phyloP scores from a whole-genome alignment of 1,140 invertebrate species.

The Leptinotarsa lineolata region DNA sequence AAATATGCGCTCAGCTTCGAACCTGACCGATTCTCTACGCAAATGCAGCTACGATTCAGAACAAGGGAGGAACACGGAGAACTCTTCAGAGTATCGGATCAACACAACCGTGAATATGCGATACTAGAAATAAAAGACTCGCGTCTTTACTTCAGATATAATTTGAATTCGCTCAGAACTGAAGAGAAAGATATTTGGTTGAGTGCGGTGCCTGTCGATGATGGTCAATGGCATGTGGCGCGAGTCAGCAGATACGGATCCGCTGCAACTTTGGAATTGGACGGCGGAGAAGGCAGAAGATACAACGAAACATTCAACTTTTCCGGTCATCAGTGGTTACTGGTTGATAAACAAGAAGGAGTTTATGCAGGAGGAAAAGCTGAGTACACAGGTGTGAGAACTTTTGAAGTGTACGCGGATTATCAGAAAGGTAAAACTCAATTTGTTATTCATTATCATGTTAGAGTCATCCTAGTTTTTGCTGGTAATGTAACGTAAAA shows the following conservation, averaged over 20 bases:
- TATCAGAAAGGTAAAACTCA: constrained; percentile 81
- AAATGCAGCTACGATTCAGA: constrained; percentile 89
- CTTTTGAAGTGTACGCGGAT: constrained; percentile 93
- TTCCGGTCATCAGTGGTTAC: constrained; percentile 86
- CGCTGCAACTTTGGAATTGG: constrained; percentile 89
- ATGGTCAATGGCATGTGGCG: constrained; percentile 97
- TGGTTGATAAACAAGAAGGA: constrained; percentile 92
- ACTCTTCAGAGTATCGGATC: constrained; percentile 88
- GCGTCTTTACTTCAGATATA: constrained; percentile 87
- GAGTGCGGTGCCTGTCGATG: constrained; percentile 85
- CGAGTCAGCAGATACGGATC: constrained; percentile 88
- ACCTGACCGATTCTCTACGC: constrained; percentile 87
- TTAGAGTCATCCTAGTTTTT: no score
- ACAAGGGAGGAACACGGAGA: constrained; percentile 91
- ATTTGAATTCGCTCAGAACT: constrained; percentile 86
- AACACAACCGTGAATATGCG: constrained; percentile 93
- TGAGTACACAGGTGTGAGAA: constrained; percentile 88
- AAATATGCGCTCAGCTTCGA: constrained; percentile 95
- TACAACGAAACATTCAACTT: constrained; percentile 94
- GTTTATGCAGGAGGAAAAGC: constrained; percentile 94
- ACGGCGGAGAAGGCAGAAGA: constrained; percentile 91
- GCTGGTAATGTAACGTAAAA: background rate
- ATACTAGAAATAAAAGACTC: constrained; percentile 93
- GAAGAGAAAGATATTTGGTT: constrained; percentile 91
- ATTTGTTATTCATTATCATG: background rate